Conservation (phyloP, 2,113 vertebrate genomes). For the Parus major region DNA sequence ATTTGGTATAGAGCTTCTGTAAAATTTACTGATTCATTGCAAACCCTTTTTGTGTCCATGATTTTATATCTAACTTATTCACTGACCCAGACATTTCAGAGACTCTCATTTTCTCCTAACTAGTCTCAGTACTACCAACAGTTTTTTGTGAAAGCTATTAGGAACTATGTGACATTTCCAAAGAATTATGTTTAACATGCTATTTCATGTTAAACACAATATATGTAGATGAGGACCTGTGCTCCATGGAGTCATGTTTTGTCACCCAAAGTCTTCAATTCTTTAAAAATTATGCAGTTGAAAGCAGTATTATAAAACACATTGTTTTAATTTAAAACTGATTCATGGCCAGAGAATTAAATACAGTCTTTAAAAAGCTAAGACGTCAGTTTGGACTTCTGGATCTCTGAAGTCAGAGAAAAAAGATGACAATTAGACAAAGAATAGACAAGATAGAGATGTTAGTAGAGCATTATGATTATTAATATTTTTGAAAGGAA, state of each 20-base stretch:
- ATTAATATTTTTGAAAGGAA: conserved; percentile 24
- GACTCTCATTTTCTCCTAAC: not conserved
- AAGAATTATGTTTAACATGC: not conserved
- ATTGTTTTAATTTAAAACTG: not conserved
- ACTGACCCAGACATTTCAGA: not conserved
- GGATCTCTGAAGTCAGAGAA: not conserved
- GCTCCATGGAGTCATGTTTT: not conserved
- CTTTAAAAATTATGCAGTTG: not conserved
- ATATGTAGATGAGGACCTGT: not conserved
- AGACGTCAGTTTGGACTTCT: not conserved
- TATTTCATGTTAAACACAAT: no score
- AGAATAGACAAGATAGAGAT: not conserved
- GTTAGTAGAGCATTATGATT: not conserved
- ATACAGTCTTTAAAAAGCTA: not conserved
- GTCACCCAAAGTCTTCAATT: not conserved
- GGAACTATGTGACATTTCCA: not conserved
- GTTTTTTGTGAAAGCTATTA: not conserved
- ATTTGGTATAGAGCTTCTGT: not conserved
- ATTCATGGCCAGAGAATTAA: not conserved
- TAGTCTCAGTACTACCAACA: not conserved
- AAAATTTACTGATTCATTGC: not conserved
- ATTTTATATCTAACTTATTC: not conserved
- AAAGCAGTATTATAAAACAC: not conserved
- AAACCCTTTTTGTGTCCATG: not conserved
- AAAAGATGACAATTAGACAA: not conserved